Conservation (phyloP, 2,113 vertebrate species). For the Corythaeola cristata region DNA sequence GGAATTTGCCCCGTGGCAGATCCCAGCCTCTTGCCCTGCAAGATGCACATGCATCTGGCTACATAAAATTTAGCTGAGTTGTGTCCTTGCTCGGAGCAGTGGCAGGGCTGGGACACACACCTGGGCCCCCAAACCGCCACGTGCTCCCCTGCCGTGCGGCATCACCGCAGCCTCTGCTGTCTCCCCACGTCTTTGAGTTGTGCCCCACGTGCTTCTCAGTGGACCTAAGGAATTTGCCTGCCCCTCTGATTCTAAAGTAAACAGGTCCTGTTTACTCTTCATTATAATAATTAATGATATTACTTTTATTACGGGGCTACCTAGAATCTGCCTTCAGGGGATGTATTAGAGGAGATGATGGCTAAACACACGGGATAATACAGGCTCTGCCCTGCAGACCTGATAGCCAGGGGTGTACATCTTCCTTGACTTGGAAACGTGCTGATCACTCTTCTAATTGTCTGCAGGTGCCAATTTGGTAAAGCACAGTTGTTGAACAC, state of each 20-base stretch:
- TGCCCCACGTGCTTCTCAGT: background rate
- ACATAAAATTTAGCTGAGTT: background rate
- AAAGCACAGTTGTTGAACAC: background rate
- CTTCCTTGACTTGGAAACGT: background rate
- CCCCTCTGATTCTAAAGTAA: background rate
- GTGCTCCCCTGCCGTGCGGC: fast-evolving
- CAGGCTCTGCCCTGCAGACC: background rate
- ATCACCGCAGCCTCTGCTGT: background rate
- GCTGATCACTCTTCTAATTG: fast-evolving
- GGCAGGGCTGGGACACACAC: background rate
- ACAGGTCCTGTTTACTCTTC: background rate
- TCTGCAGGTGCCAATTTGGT: background rate
- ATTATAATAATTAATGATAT: background rate
- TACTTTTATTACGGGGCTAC: background rate
- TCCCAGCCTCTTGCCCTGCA: background rate
- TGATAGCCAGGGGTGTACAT: background rate
- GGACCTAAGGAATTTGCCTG: background rate
- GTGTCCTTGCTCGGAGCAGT: fast-evolving
- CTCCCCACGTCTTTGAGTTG: background rate
- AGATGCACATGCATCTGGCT: background rate
- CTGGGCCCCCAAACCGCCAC: background rate
- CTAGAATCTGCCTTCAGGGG: background rate
- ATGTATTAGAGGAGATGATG: background rate
- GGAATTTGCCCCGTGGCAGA: background rate
- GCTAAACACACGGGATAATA: background rate